phyloP scores from a whole-genome alignment of 2,888 invertebrate genomes.

The Ophraella communa region DNA sequence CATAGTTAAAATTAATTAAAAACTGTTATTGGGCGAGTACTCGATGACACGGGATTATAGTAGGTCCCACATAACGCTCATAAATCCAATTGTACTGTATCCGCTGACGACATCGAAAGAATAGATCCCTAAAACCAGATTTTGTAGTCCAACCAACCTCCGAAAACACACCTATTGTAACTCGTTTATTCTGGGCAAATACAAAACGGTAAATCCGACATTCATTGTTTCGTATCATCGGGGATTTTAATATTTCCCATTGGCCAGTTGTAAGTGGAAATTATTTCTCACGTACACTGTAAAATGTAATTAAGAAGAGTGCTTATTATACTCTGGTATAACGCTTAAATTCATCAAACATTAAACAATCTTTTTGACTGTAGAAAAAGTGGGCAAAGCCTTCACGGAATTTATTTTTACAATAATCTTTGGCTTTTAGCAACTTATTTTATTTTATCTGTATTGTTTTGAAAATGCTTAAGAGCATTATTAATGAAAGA shows the following conservation, averaged over 20 bases:
- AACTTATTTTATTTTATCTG: too few relatives aligned
- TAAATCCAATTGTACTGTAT: constrained; percentile 25
- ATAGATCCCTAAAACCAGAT: constrained; percentile 23
- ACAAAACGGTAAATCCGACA: constrained; percentile 6
- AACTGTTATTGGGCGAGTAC: neutral
- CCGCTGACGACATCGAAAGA: constrained; percentile 20
- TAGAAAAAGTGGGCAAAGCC: too few relatives aligned
- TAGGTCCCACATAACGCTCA: constrained; percentile 1
- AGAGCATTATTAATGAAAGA: too few relatives aligned
- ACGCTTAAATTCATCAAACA: too few relatives aligned
- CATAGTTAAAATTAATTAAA: constrained; percentile 21
- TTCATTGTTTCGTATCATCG: constrained; percentile 9
- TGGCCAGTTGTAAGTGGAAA: neutral
- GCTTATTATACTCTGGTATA: too few relatives aligned
- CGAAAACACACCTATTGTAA: constrained; percentile 22
- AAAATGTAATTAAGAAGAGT: too few relatives aligned
- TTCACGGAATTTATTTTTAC: too few relatives aligned
- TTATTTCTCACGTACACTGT: neutral
- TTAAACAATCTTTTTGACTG: too few relatives aligned
- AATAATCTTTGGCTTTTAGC: too few relatives aligned
- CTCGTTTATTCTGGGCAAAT: constrained; percentile 9
- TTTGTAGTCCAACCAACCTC: constrained; percentile 16
- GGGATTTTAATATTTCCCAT: constrained; percentile 18
- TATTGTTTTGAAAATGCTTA: too few relatives aligned
- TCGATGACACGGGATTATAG: constrained; percentile 5